Percentiles rank a stretch among this genome's conserved stretches.
These are phyloP conservation scores for Potamarius usumacintae DNA, from an alignment of 2,113 vertebrate species.

Conservation along the genomic window DNA sequence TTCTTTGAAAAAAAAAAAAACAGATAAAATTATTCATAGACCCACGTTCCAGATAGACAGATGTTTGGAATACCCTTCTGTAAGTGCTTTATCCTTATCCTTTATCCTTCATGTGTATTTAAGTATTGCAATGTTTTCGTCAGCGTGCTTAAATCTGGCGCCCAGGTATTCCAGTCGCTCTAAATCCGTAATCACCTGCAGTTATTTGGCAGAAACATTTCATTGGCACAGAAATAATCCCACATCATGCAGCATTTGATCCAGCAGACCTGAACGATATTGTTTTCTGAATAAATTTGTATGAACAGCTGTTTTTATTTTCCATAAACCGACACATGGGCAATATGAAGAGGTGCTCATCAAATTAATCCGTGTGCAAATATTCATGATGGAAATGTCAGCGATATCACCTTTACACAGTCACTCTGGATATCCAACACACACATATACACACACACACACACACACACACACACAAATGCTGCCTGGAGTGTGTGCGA, in stretches of 20 bases:
- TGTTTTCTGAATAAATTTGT: constrained; percentile 41
- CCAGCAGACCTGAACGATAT: constrained; percentile 11
- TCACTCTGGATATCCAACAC: neutral
- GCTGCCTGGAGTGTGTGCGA: neutral
- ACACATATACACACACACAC: neutral
- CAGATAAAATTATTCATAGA: neutral
- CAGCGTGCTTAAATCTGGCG: neutral
- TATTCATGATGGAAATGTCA: constrained; percentile 9
- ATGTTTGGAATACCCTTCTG: neutral
- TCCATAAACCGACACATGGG: constrained; percentile 39
- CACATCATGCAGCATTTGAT: constrained; percentile 6
- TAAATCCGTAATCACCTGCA: constrained; percentile 34
- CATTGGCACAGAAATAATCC: constrained; percentile 22
- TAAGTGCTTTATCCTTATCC: neutral
- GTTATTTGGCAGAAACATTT: constrained; percentile 36
- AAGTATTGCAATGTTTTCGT: neutral
- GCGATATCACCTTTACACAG: constrained; percentile 7
- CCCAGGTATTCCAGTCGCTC: neutral
- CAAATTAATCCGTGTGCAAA: constrained; percentile 43
- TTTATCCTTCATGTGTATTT: neutral
- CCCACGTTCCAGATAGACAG: neutral
- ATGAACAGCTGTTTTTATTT: constrained; percentile 49
- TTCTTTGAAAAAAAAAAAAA: neutral
- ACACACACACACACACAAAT: constrained; percentile 1
- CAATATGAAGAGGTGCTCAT: constrained; percentile 36